Base-by-base conservation (phyloP, 2,113 vertebrate genomes). In the Pituophis catenifer region DNA sequence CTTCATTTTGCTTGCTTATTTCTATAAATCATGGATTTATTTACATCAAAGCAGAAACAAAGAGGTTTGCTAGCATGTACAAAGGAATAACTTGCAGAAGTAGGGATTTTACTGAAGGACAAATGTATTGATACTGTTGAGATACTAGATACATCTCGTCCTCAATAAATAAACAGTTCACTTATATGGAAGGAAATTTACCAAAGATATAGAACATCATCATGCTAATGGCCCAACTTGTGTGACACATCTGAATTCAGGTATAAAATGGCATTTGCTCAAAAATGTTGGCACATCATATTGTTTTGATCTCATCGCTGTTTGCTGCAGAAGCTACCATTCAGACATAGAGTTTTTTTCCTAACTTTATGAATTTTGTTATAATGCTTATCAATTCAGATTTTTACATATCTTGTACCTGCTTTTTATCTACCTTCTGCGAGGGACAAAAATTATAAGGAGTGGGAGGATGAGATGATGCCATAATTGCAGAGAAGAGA, bases 401-500 rank as follows among this genome's bases (percentile, higher is more conserved):
- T 53, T 54, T 53, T 29, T 50, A 53, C 24, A 53, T 23, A 5
- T 29, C 65, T 70, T 1, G 38, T n/a, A 91, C 59, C 26, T 11
- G 24, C 59, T 65, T 48, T 55, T 90, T 89, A 5, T 15, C 0
- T n/a, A 23, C 5, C 85, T 93, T 85, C 70, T 94, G 59, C 91
- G 44, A 94, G 89, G 85, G 26, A 17, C 19, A 55, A 62, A 0
- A 85, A 3, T 13, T 33, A 21, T 21, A 54, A 59, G 6, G 5
- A 86, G 57, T 52, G 33, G 55, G 33, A 0, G 4, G 70, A 38
- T 81, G 33, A 38, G 33, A 81, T 33, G 13, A 88, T 59, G 10
- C 33, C 62, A 44, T 86, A 95, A 90, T 89, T 75, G 81, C 8
- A 88, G 52, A 86, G 15, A 91, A 92, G 75, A 93, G 88, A 91